These are phyloP conservation scores for Alethe castanea DNA, from an alignment of 2,113 vertebrate genomes.

Conservation along the genomic window DNA sequence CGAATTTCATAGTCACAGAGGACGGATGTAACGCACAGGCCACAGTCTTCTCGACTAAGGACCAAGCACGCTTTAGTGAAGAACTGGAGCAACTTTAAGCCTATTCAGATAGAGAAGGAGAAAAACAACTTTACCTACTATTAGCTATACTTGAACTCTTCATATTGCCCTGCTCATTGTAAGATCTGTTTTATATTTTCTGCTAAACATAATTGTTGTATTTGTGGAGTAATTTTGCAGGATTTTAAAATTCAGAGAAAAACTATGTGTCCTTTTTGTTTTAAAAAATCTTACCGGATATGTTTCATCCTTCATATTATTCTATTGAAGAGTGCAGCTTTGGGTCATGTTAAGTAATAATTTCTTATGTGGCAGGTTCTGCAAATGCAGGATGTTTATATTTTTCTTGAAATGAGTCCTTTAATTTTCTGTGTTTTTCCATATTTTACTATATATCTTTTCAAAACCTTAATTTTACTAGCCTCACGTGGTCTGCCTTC, in stretches of 20 bases:
- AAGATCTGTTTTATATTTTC: conserved; percentile 68
- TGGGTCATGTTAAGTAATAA: neutral
- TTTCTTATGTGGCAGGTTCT: neutral
- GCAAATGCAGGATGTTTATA: neutral
- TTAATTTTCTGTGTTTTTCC: neutral
- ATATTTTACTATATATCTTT: neutral
- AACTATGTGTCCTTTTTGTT: neutral
- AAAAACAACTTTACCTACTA: neutral
- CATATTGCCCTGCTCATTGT: conserved; percentile 18
- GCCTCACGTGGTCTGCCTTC: too few species aligned
- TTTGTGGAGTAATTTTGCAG: neutral
- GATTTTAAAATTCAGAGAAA: neutral
- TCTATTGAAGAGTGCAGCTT: neutral
- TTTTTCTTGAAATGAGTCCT: neutral
- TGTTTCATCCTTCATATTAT: neutral
- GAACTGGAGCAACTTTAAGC: conserved; percentile 29
- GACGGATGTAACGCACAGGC: conserved; percentile 84
- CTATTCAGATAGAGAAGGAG: conserved; percentile 10
- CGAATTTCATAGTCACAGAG: conserved; percentile 78
- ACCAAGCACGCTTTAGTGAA: conserved; percentile 66
- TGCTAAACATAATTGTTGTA: neutral
- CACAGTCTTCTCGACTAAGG: conserved; percentile 73
- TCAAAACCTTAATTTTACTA: neutral
- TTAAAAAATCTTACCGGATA: neutral
- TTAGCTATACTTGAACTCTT: conserved; percentile 22